Evolutionary conservation across 2,113 vertebrate species (phyloP), one percentile per base, ranked within the genome.

Genomic region (Leucosticte australis): DNA sequence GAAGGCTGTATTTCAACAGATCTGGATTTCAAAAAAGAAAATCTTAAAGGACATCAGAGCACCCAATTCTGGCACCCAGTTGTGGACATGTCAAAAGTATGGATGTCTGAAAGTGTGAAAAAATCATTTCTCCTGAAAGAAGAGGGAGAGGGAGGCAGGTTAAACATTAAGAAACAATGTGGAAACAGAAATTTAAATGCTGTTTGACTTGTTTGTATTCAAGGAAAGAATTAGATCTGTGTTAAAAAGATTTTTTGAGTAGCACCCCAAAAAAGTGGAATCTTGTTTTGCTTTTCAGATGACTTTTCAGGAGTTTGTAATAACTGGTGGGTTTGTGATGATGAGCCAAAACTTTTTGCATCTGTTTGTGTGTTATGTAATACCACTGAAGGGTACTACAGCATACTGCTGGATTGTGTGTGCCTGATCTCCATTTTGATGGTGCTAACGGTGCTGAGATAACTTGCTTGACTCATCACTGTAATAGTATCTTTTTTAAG

Each of bases 351-450:
- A n/a, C 24, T 16, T 37, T 55, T 42, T 73, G 16, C 26, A 42
- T 55, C 10, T 35, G 1, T 11, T 31, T 7, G 0, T 47, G 20
- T 42, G 14, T 68, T 73, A 35, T 1, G 0, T 33, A 41, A 26
- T 41, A 8, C 23, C 13, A 7, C 14, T 35, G 1, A 64, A 50
- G 2, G 24, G 2, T 68, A 4, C 15, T 42, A 18, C 12, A 42
- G 21, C 30, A 26, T 47, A 10, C 27, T 56, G 41, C 37, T 60
- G 62, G 16, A 8, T 11, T 83, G 35, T 69, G 21, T 8, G 13
- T 87, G 50, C 20, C 55, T 19, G 31, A 27, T 68, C 4, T 21
- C 26, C 4, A 0, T 49, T 79, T 71, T 68, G 76, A 23, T 77
- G 18, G 10, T 86, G 57, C 28, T 84, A 33, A 22, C 7, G 18